Evolutionary conservation across 1,140 invertebrate genomes (phyloP).

Genomic region (Zophobas atratus): DNA sequence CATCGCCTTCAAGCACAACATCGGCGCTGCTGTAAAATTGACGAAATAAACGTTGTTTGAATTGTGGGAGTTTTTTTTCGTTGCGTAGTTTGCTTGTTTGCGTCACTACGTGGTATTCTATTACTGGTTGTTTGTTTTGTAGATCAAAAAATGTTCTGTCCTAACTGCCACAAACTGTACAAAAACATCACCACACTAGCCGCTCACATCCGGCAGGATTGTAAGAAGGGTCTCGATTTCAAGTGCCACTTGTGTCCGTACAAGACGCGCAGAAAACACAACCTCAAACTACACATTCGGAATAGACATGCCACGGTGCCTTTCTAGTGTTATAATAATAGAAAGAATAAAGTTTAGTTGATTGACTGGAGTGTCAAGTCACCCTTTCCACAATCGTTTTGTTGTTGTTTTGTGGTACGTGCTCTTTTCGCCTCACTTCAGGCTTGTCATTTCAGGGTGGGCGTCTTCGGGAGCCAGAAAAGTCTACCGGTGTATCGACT

Average conservation of each 20-base stretch:
- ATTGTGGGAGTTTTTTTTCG: not conserved
- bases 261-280: conserved; percentile 26
- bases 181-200: conserved; percentile 40
- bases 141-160: conserved; percentile 31
- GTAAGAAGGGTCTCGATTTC: conserved; percentile 22
- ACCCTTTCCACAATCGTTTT: not conserved
- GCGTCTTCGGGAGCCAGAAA: conserved; percentile 3
- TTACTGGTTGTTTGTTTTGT: conserved; percentile 34
- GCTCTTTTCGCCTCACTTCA: not conserved
- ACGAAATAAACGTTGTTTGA: not conserved
- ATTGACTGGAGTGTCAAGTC: too few relatives aligned
- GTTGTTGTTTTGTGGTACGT: not conserved
- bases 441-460: conserved; percentile 1
- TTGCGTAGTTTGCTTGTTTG: not conserved
- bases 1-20: not conserved
- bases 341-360: not conserved
- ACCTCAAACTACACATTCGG: conserved; percentile 36
- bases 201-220: conserved; percentile 32
- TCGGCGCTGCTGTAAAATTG: not conserved
- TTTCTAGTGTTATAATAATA: not conserved
- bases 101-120: not conserved
- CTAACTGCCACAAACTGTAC: conserved; percentile 31
- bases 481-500: conserved; percentile 10
- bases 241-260: conserved; percentile 25
- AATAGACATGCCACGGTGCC: conserved; percentile 25